phyloP scores from a whole-genome alignment of 1,140 invertebrate species.

The Onthophagus taurus region DNA sequence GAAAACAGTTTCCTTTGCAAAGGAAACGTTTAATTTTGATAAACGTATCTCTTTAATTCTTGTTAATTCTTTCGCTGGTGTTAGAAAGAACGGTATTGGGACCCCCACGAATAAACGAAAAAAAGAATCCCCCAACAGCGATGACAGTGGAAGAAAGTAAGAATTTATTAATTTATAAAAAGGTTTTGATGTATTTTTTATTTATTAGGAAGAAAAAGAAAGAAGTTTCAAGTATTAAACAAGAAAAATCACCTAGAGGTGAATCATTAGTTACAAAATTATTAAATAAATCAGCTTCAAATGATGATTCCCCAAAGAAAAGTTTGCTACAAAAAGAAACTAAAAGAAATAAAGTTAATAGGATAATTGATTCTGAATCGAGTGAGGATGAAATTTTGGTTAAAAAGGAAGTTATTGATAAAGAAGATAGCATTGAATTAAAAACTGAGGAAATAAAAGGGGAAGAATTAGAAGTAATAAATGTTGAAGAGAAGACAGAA shows the following conservation, averaged over 20 bases:
- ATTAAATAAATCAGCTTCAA: slow-evolving; percentile 10
- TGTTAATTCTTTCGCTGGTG: too few species aligned
- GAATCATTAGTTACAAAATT: slow-evolving; percentile 13
- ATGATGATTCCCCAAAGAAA: slow-evolving; percentile 2
- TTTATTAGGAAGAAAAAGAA: slow-evolving; percentile 8
- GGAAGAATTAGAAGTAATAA: slow-evolving; percentile 7
- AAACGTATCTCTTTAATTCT: too few species aligned
- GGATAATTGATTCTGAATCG: slow-evolving; percentile 13
- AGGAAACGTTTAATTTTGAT: too few species aligned
- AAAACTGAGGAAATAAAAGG: slow-evolving; percentile 6
- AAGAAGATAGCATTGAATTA: slow-evolving; percentile 14
- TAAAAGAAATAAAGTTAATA: slow-evolving; percentile 18
- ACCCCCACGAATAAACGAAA: too few species aligned
- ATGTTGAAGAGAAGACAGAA: slow-evolving; percentile 10
- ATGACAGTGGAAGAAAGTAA: too few species aligned
- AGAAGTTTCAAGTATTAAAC: slow-evolving; percentile 9
- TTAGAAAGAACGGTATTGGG: too few species aligned
- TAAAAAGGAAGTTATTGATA: not conserved
- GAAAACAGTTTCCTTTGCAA: too few species aligned
- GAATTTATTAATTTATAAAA: too few species aligned
- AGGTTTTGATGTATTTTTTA: too few species aligned
- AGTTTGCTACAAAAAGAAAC: slow-evolving; percentile 7
- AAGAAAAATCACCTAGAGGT: slow-evolving; percentile 11
- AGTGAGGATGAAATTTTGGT: not conserved
- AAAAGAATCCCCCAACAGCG: too few species aligned